phyloP scores from a whole-genome alignment of 2,113 vertebrate species.

The Megaptera novaeangliae region DNA sequence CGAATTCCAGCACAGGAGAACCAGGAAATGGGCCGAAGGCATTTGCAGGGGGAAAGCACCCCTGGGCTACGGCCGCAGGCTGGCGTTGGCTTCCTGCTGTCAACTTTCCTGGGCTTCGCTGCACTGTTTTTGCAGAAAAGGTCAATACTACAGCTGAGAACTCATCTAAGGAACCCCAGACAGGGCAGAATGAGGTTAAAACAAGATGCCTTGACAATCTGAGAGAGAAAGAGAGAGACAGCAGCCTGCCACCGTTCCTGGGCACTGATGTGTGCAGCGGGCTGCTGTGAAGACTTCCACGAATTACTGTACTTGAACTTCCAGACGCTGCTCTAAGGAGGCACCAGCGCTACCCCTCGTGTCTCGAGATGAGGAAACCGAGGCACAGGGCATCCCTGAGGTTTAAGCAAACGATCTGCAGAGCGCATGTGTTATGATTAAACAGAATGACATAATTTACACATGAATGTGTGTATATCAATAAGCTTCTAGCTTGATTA shows the following conservation, averaged over 20 bases:
- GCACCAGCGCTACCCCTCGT: accelerated
- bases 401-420: accelerated
- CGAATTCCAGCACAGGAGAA: accelerated
- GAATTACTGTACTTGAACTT: accelerated
- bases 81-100: accelerated
- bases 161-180: neutral
- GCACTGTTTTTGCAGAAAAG: neutral
- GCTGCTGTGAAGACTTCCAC: accelerated
- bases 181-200: neutral
- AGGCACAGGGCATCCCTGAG: neutral
- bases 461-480: accelerated
- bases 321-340: neutral
- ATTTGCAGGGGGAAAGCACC: accelerated
- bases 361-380: neutral
- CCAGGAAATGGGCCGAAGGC: accelerated
- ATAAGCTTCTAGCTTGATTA: accelerated
- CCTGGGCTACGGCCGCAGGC: neutral
- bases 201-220: accelerated
- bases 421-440: accelerated
- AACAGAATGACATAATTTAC: accelerated
- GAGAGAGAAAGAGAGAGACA: neutral
- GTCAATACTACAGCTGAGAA: neutral
- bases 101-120: accelerated
- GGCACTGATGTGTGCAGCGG: accelerated
- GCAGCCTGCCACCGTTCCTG: accelerated